These are phyloP conservation scores for Agrilus biguttatus DNA, from an alignment of 2,888 invertebrate genomes.

Conservation along the genomic window DNA sequence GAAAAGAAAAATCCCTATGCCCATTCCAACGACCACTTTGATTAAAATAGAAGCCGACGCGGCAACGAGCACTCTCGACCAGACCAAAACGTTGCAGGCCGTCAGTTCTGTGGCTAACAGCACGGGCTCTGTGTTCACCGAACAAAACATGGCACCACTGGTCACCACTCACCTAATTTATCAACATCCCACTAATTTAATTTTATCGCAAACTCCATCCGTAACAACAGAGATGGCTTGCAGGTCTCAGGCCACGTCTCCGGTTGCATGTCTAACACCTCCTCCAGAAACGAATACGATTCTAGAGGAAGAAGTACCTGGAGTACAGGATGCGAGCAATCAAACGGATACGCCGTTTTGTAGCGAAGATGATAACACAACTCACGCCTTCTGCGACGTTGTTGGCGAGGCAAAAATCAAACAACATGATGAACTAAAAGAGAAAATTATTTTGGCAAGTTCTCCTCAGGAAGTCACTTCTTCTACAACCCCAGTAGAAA, in stretches of 20 bases:
- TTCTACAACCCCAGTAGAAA: no score
- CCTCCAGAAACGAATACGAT: constrained; percentile 34
- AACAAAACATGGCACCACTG: constrained; percentile 37
- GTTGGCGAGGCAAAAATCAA: constrained; percentile 7
- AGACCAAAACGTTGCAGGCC: constrained; percentile 30
- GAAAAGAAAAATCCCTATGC: constrained; percentile 34
- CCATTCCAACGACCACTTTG: constrained; percentile 32
- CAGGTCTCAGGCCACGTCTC: constrained; percentile 33
- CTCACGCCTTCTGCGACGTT: constrained; percentile 9
- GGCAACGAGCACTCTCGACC: constrained; percentile 31
- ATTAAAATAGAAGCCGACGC: constrained; percentile 60
- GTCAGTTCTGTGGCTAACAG: constrained; percentile 26
- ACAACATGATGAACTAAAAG: constrained; percentile 3
- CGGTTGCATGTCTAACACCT: constrained; percentile 43
- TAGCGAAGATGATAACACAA: constrained; percentile 49
- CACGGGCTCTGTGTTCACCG: constrained; percentile 30
- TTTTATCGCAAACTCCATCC: constrained; percentile 23
- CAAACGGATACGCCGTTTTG: constrained; percentile 63
- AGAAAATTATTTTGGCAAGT: no score
- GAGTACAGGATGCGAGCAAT: constrained; percentile 71
- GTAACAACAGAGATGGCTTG: constrained; percentile 22
- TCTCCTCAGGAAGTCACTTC: no score
- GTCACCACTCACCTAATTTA: constrained; percentile 43
- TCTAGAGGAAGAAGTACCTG: constrained; percentile 36
- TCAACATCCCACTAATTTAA: constrained; percentile 29